Percentiles rank a stretch among this genome's conserved stretches.
Conservation (phyloP, 2,113 vertebrate species). For the Hoplias malabaricus region DNA sequence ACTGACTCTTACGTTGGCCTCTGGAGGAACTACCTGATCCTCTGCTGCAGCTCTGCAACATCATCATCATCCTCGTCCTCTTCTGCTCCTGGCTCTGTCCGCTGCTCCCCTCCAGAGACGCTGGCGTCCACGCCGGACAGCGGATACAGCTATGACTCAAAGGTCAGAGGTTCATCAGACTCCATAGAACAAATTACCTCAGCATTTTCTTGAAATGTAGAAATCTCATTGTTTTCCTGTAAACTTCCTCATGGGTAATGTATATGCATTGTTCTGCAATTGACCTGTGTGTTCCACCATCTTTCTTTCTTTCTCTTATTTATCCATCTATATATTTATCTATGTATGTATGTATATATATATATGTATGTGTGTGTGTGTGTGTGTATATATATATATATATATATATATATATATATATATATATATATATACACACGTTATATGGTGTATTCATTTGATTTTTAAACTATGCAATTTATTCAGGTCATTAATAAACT, state of each 20-base stretch:
- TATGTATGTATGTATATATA: conserved; percentile 40
- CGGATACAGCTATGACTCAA: conserved; percentile 94
- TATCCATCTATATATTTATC: no score
- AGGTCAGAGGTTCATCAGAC: conserved; percentile 72
- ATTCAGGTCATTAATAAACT: no score
- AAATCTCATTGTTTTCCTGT: not conserved
- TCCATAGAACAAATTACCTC: not conserved
- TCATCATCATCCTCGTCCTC: conserved; percentile 82
- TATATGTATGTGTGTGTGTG: conserved; percentile 3
- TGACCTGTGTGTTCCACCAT: no score
- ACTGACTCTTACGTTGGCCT: conserved; percentile 92
- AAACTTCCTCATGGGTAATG: no score
- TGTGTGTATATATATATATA: no score
- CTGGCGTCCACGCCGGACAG: conserved; percentile 98
- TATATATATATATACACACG: no score
- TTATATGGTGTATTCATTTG: no score
- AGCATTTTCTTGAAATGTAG: not conserved
- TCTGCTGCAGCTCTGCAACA: conserved; percentile 94
- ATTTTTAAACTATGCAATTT: no score
- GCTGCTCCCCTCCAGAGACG: conserved; percentile 96
- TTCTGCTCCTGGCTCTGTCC: conserved; percentile 86
- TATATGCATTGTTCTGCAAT: no score
- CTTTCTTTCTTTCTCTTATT: no score
- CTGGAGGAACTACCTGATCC: conserved; percentile 98
- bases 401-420: no score